Evolutionary conservation across 2,888 invertebrate genomes (phyloP).

Genomic region (Choristoneura rosaceana): DNA sequence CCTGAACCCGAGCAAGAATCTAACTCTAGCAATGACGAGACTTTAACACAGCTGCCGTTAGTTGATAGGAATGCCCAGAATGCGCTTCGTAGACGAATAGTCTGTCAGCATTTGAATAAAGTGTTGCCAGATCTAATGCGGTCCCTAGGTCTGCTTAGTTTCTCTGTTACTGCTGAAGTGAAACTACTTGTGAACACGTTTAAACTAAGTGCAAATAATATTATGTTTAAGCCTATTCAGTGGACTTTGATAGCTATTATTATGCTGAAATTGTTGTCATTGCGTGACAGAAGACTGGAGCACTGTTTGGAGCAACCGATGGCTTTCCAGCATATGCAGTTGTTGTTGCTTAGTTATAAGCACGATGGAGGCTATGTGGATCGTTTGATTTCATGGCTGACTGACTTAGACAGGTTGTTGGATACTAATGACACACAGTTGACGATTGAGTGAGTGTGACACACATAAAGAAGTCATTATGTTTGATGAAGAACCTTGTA

Average conservation of each 20-base stretch:
- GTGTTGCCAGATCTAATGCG: conserved; percentile 85
- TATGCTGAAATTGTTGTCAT: conserved; percentile 86
- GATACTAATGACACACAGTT: conserved; percentile 72
- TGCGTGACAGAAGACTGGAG: conserved; percentile 67
- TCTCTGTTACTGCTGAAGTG: conserved; percentile 76
- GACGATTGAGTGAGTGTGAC: conserved; percentile 57
- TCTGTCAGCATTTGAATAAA: conserved; percentile 88
- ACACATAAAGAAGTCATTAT: not conserved
- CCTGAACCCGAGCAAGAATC: conserved; percentile 59
- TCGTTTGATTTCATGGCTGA: conserved; percentile 78
- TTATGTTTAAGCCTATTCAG: conserved; percentile 89
- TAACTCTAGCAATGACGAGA: conserved; percentile 58
- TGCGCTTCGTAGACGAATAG: conserved; percentile 88
- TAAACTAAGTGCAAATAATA: conserved; percentile 88
- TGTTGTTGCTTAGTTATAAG: conserved; percentile 79
- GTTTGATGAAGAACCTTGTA: not conserved
- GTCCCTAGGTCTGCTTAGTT: conserved; percentile 75
- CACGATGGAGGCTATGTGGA: conserved; percentile 82
- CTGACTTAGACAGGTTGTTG: conserved; percentile 78
- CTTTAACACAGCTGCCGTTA: conserved; percentile 84
- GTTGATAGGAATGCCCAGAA: conserved; percentile 88
- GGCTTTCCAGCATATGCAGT: conserved; percentile 74
- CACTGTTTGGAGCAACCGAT: conserved; percentile 63
- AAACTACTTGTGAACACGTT: conserved; percentile 87
- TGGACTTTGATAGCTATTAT: conserved; percentile 90